These are phyloP conservation scores for Euzophera pinguis DNA, from an alignment of 2,888 invertebrate genomes.

Conservation along the genomic window DNA sequence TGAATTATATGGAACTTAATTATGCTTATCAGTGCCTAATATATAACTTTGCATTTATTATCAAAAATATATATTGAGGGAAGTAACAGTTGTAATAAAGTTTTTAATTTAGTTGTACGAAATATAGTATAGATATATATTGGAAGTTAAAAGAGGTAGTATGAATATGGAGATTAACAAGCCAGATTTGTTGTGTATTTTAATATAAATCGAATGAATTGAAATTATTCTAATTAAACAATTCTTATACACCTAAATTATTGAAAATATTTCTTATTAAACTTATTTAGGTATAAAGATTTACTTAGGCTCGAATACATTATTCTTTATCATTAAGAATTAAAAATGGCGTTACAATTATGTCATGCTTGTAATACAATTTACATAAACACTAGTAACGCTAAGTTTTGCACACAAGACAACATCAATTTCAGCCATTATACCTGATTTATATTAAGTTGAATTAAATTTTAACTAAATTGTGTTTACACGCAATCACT, in stretches of 20 bases:
- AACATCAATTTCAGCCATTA: conserved; percentile 62
- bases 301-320: too few species aligned
- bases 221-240: too few species aligned
- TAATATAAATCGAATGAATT: background rate
- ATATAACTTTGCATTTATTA: background rate
- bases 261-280: background rate
- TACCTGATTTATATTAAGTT: too few species aligned
- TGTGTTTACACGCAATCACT: too few species aligned
- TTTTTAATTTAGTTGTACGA: conserved; percentile 11
- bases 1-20: background rate
- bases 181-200: background rate
- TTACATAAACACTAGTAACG: conserved; percentile 44
- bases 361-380: background rate
- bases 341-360: too few species aligned
- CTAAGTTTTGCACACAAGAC: conserved; percentile 72
- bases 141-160: conserved; percentile 37
- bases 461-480: too few species aligned
- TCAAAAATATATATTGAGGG: background rate
- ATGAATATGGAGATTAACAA: conserved; percentile 6
- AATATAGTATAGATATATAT: conserved; percentile 17
- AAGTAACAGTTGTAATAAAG: background rate
- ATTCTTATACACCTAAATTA: too few species aligned
- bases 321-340: too few species aligned
- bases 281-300: background rate
- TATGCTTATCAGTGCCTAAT: background rate